Conservation (phyloP, 2,797 vertebrate species). For the Molossus molossus region DNA sequence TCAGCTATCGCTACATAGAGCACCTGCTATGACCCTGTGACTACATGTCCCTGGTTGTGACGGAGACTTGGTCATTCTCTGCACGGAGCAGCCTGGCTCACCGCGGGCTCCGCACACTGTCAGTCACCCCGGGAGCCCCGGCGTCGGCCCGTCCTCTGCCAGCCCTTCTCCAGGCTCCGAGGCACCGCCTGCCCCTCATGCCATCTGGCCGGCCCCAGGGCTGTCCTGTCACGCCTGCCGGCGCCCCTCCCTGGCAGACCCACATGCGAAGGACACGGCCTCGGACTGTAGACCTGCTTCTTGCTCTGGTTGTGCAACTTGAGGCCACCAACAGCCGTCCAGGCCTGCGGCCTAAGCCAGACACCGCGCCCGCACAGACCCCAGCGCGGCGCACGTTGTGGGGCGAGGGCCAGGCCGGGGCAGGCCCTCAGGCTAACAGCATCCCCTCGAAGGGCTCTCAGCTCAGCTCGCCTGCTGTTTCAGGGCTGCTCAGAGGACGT, state of each 20-base stretch:
- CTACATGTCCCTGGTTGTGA: not conserved
- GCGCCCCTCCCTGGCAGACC: not conserved
- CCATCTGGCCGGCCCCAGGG: too few relatives aligned
- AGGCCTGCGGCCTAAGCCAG: not conserved
- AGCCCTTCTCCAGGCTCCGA: not conserved
- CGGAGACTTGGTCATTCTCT: not conserved
- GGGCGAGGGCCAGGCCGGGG: not conserved
- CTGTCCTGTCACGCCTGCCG: too few relatives aligned
- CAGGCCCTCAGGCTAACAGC: not conserved
- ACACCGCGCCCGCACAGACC: not conserved
- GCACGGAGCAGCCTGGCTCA: not conserved
- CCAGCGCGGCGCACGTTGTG: not conserved
- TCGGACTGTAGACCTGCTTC: not conserved
- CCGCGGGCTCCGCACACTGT: accelerated
- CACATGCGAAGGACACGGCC: accelerated
- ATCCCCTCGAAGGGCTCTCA: not conserved
- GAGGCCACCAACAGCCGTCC: not conserved
- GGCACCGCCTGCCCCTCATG: not conserved
- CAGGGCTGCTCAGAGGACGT: not conserved
- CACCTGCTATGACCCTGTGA: not conserved
- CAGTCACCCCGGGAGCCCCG: not conserved
- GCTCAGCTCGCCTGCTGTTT: not conserved
- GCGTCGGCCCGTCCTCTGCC: not conserved
- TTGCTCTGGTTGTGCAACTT: not conserved
- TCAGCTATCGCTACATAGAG: not conserved